Evolutionary conservation across 2,888 invertebrate species (phyloP).

Genomic region (Leucoma salicis): DNA sequence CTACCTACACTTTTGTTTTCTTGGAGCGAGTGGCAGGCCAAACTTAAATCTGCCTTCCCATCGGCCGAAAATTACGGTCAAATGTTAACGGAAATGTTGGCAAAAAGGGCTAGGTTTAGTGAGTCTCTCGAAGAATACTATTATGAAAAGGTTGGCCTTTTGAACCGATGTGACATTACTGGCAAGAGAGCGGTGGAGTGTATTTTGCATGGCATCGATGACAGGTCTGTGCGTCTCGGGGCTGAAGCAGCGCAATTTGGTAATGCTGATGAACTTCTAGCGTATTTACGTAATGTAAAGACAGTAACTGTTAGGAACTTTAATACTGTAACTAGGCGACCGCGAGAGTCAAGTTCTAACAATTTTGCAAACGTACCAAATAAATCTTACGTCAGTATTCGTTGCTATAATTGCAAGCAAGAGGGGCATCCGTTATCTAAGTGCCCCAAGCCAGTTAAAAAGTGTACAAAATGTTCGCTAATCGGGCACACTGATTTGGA

Average conservation of each 20-base stretch:
- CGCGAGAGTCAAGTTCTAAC: too few species aligned
- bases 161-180: background rate
- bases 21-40: too few species aligned
- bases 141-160: background rate
- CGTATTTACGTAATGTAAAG: background rate
- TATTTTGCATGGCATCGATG: background rate
- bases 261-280: background rate
- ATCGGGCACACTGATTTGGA: too few species aligned
- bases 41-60: background rate
- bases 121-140: background rate
- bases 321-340: background rate
- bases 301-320: background rate
- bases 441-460: background rate
- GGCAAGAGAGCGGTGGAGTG: background rate
- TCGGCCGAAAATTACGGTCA: background rate
- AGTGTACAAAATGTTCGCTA: too few species aligned
- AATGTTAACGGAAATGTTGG: background rate
- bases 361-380: too few species aligned
- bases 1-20: too few species aligned
- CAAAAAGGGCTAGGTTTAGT: background rate
- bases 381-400: too few species aligned
- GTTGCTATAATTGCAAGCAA: too few species aligned
- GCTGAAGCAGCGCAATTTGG: constrained; percentile 1
- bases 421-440: too few species aligned
- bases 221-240: background rate